Evolutionary conservation across 2,797 vertebrate species (phyloP).

Genomic region (Rhabdomys pumilio): DNA sequence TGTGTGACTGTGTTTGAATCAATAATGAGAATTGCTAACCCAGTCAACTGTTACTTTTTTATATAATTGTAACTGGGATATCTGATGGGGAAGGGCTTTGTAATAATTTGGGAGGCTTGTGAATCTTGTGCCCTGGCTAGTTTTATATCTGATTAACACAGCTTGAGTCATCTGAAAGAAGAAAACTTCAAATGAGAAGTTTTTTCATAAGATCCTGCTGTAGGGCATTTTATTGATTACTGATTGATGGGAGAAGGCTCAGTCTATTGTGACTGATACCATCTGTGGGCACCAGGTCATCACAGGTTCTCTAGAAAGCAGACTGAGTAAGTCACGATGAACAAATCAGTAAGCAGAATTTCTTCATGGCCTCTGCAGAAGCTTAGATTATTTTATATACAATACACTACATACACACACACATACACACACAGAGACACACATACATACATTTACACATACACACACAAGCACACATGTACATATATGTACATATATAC

Average conservation of each 20-base stretch:
- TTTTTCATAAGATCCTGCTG: neutral
- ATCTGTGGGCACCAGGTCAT: too few species aligned
- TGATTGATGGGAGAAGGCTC: neutral
- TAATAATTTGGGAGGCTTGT: neutral
- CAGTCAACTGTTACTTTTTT: neutral
- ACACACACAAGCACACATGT: too few species aligned
- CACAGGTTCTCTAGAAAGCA: neutral
- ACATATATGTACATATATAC: neutral
- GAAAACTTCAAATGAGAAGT: neutral
- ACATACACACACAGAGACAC: neutral
- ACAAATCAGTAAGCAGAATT: neutral
- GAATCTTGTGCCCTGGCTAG: neutral
- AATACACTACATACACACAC: neutral
- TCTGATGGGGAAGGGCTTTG: neutral
- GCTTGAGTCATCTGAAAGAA: neutral
- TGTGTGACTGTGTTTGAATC: neutral
- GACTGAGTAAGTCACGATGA: neutral
- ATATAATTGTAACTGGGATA: neutral
- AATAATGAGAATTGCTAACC: neutral
- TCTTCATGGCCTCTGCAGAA: neutral
- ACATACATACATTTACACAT: too few species aligned
- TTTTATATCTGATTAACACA: neutral
- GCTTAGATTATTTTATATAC: neutral
- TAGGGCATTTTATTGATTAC: neutral
- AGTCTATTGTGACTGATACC: neutral